Conservation (phyloP, 1,140 invertebrate genomes). For the Caerostris extrusa region DNA sequence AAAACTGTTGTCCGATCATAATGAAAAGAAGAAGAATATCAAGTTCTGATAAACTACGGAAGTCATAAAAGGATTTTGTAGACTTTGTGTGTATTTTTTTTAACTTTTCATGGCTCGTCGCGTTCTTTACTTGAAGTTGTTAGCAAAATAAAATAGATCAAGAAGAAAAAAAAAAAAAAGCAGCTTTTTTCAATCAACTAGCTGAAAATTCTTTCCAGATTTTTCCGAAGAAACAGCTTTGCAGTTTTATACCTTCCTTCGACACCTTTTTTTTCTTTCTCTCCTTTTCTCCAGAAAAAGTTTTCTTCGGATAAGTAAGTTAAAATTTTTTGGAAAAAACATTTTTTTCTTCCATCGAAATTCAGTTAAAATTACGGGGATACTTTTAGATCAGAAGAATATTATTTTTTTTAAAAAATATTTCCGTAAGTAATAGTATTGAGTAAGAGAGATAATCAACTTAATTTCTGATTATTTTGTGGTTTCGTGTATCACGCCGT, state of each 20-base stretch:
- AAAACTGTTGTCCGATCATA: not conserved
- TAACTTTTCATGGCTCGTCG: not conserved
- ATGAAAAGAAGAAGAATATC: slow-evolving; percentile 13
- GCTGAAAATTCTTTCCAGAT: not conserved
- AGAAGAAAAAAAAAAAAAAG: not conserved
- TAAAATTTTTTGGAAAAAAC: no score
- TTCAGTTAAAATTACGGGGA: no score
- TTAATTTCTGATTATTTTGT: no score
- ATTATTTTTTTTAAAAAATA: no score
- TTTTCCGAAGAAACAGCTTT: not conserved
- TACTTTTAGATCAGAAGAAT: no score
- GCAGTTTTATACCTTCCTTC: not conserved
- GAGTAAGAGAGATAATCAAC: no score
- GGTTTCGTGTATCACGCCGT: no score
- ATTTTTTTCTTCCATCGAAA: no score
- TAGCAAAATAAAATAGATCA: slow-evolving; percentile 4
- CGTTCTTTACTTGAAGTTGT: slow-evolving; percentile 2
- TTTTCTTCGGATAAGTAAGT: not conserved
- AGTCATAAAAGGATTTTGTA: slow-evolving; percentile 33
- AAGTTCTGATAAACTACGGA: not conserved
- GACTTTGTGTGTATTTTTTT: not conserved
- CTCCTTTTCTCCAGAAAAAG: not conserved
- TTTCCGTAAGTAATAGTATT: no score
- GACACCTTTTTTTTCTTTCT: not conserved
- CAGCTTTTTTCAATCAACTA: not conserved